These are phyloP conservation scores for Paramormyrops kingsleyae DNA, from an alignment of 2,113 vertebrate species.

Conservation along the genomic window DNA sequence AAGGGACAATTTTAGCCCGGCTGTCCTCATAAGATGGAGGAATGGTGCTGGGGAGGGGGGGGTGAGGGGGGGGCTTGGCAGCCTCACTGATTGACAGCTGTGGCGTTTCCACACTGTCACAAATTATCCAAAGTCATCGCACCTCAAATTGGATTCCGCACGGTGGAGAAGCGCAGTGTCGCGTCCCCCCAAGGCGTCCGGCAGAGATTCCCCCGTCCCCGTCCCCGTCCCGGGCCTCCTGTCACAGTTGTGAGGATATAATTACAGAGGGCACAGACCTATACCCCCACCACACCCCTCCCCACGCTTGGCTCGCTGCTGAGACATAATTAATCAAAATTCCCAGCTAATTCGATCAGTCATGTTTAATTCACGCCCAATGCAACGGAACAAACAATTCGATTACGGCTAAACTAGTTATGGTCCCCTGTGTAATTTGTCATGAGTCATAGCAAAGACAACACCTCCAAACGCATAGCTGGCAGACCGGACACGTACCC, in stretches of 20 bases:
- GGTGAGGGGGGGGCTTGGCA: background rate
- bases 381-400: slow-evolving; percentile 14
- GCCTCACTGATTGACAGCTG: background rate
- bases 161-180: background rate
- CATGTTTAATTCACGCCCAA: slow-evolving; percentile 22
- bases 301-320: background rate
- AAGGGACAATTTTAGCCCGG: background rate
- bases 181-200: background rate
- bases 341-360: slow-evolving; percentile 17
- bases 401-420: slow-evolving; percentile 14
- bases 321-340: slow-evolving; percentile 13
- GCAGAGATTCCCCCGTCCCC: background rate
- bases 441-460: background rate
- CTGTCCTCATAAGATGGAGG: background rate
- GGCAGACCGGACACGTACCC: background rate
- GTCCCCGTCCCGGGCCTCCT: background rate
- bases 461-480: background rate
- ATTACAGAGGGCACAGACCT: background rate
- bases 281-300: background rate
- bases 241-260: background rate
- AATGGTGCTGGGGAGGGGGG: background rate
- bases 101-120: background rate
- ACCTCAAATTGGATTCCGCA: background rate
- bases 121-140: background rate
- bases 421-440: background rate